These are phyloP conservation scores for Rhimphoctona megacephalus DNA, from an alignment of 2,888 invertebrate species.

Conservation along the genomic window DNA sequence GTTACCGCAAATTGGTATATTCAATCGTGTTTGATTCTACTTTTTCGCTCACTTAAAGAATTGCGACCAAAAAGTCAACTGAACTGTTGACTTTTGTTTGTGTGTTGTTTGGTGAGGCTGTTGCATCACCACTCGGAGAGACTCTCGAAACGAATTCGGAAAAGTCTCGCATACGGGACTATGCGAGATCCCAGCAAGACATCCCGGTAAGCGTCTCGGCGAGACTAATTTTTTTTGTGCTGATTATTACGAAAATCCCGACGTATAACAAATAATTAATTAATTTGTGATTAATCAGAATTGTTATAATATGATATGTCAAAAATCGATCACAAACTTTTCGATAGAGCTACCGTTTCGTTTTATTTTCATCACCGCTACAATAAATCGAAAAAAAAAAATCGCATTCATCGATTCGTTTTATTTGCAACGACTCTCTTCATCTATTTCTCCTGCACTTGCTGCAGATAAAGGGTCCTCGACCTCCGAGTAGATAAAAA, in stretches of 20 bases:
- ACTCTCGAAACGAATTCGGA: too few relatives aligned
- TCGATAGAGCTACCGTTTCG: not conserved
- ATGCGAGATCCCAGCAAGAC: too few relatives aligned
- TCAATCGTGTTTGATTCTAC: too few relatives aligned
- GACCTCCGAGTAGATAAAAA: constrained; percentile 72
- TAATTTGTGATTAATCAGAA: not conserved
- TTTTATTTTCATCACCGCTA: constrained; percentile 14
- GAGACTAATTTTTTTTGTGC: too few relatives aligned
- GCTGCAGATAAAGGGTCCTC: constrained; percentile 77
- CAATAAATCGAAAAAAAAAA: constrained; percentile 44
- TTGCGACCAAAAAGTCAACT: too few relatives aligned
- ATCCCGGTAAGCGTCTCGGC: too few relatives aligned
- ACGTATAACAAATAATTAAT: not conserved
- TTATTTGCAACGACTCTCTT: constrained; percentile 22
- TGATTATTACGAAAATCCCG: not conserved
- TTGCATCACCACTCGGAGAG: too few relatives aligned
- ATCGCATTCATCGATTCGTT: constrained; percentile 22
- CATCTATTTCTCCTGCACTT: not conserved
- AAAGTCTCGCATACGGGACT: too few relatives aligned
- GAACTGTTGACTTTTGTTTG: too few relatives aligned
- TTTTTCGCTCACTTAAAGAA: too few relatives aligned
- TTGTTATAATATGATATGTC: not conserved
- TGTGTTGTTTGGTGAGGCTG: too few relatives aligned
- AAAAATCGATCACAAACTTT: not conserved
- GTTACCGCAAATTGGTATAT: too few relatives aligned